A percentile compares a stretch with the other conserved stretches of the same genome.
phyloP scores from a whole-genome alignment of 2,113 vertebrate genomes.

The Phaetusa simplex region DNA sequence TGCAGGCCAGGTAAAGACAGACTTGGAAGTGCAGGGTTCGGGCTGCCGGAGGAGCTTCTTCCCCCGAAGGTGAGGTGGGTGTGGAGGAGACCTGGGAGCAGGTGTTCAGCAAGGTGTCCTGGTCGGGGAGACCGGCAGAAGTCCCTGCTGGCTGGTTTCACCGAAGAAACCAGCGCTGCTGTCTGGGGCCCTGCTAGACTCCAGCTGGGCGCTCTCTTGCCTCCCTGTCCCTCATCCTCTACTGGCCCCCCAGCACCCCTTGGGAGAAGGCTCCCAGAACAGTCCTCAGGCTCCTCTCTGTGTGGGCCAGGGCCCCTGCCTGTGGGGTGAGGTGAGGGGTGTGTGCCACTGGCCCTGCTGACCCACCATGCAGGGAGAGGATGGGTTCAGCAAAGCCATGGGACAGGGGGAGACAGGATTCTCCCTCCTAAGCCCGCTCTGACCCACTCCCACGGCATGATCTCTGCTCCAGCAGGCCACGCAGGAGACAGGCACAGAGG shows the following conservation, averaged over 20 bases:
- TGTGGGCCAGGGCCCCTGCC: no score
- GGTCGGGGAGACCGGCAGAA: background rate
- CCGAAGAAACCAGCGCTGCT: background rate
- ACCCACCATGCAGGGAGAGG: no score
- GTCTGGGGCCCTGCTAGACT: background rate
- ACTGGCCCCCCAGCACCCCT: no score
- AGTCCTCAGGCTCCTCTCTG: background rate
- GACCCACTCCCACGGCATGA: background rate
- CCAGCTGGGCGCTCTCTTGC: no score
- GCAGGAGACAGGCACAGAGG: fast-evolving
- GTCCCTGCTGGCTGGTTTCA: background rate
- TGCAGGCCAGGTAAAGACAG: background rate
- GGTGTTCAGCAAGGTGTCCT: background rate
- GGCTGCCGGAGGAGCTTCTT: background rate
- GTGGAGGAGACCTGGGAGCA: background rate
- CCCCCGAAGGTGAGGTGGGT: no score
- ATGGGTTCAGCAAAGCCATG: no score
- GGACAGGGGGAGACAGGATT: background rate
- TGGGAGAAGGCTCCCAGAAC: background rate
- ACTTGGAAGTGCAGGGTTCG: fast-evolving
- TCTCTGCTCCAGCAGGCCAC: no score
- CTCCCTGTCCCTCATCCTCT: background rate
- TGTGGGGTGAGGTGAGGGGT: background rate
- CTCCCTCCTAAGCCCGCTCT: background rate
- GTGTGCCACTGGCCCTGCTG: background rate